Evolutionary conservation across 1,140 invertebrate genomes (phyloP).

Genomic region (Parapsyche elsis): DNA sequence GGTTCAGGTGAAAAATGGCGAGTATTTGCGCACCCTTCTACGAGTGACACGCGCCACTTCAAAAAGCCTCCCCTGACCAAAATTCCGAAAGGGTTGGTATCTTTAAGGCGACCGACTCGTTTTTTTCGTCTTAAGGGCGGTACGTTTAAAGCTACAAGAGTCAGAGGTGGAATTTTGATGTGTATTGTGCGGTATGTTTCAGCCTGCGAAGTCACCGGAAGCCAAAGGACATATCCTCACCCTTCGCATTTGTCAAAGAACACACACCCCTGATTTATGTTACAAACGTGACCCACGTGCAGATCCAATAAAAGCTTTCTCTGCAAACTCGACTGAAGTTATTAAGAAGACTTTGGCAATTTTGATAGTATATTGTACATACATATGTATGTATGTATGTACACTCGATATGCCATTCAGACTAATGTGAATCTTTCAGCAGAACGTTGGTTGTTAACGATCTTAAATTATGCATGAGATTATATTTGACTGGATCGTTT

Average conservation of each 20-base stretch:
- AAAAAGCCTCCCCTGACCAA: background rate
- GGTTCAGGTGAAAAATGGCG: conserved; percentile 22
- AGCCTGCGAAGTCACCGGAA: no score
- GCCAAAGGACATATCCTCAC: background rate
- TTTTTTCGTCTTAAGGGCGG: background rate
- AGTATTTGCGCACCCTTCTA: background rate
- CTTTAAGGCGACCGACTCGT: conserved; percentile 18
- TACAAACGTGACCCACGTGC: background rate
- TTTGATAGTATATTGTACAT: no score
- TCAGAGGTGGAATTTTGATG: conserved; percentile 40
- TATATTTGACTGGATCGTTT: no score
- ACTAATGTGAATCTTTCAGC: no score
- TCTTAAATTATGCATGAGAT: no score
- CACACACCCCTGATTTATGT: background rate
- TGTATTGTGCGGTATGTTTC: background rate
- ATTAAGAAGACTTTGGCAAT: no score
- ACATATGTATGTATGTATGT: no score
- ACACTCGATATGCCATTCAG: no score
- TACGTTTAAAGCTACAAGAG: background rate
- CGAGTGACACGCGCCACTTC: conserved; percentile 21
- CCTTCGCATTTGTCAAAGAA: conserved; percentile 13
- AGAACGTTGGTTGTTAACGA: no score
- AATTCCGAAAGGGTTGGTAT: conserved; percentile 20
- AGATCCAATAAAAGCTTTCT: no score
- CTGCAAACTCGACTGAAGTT: no score